Evolutionary conservation across 1,140 invertebrate species (phyloP).

Genomic region (Trichoplusia ni): DNA sequence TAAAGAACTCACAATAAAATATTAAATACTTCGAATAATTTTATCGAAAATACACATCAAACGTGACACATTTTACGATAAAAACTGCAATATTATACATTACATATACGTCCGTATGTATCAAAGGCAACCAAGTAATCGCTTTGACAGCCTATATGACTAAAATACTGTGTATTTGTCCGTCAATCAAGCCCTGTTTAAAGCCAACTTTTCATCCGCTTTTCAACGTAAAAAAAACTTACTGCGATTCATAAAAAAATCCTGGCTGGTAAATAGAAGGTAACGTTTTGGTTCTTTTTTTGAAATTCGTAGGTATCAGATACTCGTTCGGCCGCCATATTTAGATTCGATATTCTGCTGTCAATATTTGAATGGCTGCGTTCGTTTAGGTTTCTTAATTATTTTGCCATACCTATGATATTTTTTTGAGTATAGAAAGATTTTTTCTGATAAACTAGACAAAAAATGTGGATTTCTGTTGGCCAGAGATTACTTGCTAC

Average conservation of each 20-base stretch:
- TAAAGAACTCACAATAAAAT: too few relatives aligned
- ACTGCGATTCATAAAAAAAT: conserved; percentile 14
- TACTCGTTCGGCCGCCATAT: conserved; percentile 6
- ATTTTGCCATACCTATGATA: too few relatives aligned
- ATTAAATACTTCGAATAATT: too few relatives aligned
- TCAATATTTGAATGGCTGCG: conserved; percentile 8
- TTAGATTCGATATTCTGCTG: conserved; percentile 3
- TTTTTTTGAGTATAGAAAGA: too few relatives aligned
- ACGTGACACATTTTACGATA: too few relatives aligned
- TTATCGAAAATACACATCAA: too few relatives aligned
- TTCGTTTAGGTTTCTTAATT: too few relatives aligned
- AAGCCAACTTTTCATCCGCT: conserved; percentile 22
- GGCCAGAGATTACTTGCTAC: too few relatives aligned
- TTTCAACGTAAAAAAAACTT: conserved; percentile 24
- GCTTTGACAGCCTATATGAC: conserved; percentile 32
- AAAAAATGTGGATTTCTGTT: too few relatives aligned
- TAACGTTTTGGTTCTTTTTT: neutral
- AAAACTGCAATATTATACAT: neutral
- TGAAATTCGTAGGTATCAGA: neutral
- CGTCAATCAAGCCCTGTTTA: neutral
- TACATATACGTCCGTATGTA: neutral
- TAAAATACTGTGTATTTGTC: conserved; percentile 19
- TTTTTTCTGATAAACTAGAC: too few relatives aligned
- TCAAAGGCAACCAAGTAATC: conserved; percentile 36
- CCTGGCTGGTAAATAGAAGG: neutral